phyloP scores from a whole-genome alignment of 2,797 vertebrate species.

The Coreius guichenoti region DNA sequence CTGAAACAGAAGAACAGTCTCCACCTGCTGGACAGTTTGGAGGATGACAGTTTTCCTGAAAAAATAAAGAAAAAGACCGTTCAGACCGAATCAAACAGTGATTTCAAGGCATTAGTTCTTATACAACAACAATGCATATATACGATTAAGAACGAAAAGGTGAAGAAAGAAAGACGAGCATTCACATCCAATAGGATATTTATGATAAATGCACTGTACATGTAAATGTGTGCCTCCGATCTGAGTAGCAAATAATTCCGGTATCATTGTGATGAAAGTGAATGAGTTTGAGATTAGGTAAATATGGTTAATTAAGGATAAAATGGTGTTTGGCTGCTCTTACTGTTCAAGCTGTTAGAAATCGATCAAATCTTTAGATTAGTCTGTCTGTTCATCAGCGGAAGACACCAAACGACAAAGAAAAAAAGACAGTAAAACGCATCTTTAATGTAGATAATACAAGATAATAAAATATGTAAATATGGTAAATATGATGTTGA shows the following conservation, averaged over 20 bases:
- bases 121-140: not conserved
- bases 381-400: not conserved
- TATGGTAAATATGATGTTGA: not conserved
- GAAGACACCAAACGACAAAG: not conserved
- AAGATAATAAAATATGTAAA: not conserved
- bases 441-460: not conserved
- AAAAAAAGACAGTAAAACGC: not conserved
- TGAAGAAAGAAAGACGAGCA: not conserved
- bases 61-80: constrained; percentile 30
- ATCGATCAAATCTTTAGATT: not conserved
- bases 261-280: not conserved
- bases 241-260: not conserved
- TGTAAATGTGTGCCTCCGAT: not conserved
- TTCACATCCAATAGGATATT: not conserved
- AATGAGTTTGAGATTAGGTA: not conserved
- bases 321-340: not conserved
- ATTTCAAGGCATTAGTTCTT: not conserved
- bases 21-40: constrained; percentile 79
- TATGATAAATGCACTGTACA: not conserved
- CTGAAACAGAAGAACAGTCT: constrained; percentile 79
- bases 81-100: not conserved
- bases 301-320: not conserved
- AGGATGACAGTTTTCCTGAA: constrained; percentile 62
- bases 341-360: not conserved
- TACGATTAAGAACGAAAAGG: not conserved